Evolutionary conservation across 2,113 vertebrate genomes (phyloP), one percentile per base, ranked within the genome.

Genomic region (Ammodytes marinus): DNA sequence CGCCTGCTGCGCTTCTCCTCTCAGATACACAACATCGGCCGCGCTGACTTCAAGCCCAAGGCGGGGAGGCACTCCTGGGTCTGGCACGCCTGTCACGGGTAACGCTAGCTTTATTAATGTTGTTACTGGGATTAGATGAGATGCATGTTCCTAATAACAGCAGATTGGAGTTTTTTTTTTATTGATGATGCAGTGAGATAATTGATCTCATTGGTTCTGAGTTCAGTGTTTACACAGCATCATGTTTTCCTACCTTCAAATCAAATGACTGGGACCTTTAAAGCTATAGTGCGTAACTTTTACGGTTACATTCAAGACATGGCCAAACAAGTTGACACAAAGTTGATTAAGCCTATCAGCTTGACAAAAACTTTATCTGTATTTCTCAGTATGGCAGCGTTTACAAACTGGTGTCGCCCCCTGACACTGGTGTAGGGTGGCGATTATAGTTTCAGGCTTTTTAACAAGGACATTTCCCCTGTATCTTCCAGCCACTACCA

Each of bases 1-100:
- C 97, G 98, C 39, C 96, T 99, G 77, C 97, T 99, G 4, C 96
- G 98, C 77, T 99, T 99, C 96, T 99, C 98, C 88, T 99, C 98
- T 2, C 97, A 99, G 95, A 99, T 99, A 90, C 97, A 98, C 91
- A 99, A 99, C 94, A 94, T 96, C 12, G 98, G 98, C 4, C 96
- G 98, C 0, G 97, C 98, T 0, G 98, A 99, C 90, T 99, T 99
- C 92, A 96, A 98, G 45, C 98, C 98, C 45, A 99, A 99, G 81
- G 97, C 97, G 0, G 98, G 98, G 0, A 95, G 98, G 11, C 98
- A 99, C 93, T 99, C 98, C 35, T 99, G 98, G 98, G 96, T 99
- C 79, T 99, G 98, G 98, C 98, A 99, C 0, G 97, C 99, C 63
- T 99, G 98, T 66, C 98, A 99, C 5, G 96, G 97, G 98, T 99